Percentiles rank a stretch among this genome's conserved stretches.
Conservation (phyloP, 2,888 invertebrate species). For the Ormia ochracea region DNA sequence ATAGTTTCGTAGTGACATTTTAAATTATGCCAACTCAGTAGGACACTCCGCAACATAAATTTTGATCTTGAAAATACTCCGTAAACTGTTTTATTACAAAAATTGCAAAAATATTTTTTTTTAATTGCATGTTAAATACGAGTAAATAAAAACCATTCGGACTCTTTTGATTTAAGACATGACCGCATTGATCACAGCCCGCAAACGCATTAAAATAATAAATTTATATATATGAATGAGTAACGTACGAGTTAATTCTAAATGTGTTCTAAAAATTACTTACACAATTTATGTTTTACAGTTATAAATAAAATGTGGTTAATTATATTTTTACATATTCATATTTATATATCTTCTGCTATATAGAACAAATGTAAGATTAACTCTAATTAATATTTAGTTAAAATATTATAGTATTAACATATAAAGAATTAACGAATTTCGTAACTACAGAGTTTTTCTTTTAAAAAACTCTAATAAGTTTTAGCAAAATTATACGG, state of each 20-base stretch:
- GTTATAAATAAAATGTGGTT: background rate
- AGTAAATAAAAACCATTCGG: background rate
- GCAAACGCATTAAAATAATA: background rate
- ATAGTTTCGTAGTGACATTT: background rate
- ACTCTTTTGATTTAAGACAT: slow-evolving; percentile 1
- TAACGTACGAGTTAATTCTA: background rate
- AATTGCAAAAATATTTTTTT: background rate
- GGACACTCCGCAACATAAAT: background rate
- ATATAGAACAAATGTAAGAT: background rate
- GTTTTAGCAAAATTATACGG: too few species aligned
- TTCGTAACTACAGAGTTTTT: too few species aligned
- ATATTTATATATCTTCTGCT: background rate
- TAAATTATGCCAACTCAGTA: background rate
- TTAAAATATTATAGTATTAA: too few species aligned
- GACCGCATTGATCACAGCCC: background rate
- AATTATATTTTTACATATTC: background rate
- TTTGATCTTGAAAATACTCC: slow-evolving; percentile 53
- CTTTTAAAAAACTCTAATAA: too few species aligned
- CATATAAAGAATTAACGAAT: too few species aligned
- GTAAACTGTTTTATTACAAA: background rate
- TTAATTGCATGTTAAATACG: slow-evolving; percentile 10
- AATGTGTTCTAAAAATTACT: background rate
- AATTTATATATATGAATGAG: background rate
- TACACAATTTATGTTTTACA: too few species aligned
- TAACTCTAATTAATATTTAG: too few species aligned